Conservation (phyloP, 2,888 invertebrate genomes). For the Erannis defoliaria region DNA sequence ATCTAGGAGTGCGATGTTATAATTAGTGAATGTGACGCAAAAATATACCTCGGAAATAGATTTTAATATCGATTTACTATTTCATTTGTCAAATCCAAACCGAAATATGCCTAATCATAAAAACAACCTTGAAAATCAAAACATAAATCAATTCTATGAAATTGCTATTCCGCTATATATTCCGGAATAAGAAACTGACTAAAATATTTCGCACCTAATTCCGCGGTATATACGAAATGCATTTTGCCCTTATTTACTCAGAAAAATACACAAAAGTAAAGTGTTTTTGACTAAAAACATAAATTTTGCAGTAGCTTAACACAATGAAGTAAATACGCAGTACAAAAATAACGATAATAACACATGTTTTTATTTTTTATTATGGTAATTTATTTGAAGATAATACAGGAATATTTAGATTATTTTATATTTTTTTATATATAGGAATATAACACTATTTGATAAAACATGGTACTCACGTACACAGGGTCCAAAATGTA, state of each 20-base stretch:
- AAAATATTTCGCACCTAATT: conserved; percentile 7
- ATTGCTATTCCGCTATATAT: conserved; percentile 1
- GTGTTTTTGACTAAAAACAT: conserved; percentile 6
- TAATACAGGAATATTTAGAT: neutral
- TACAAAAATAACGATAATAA: conserved; percentile 4
- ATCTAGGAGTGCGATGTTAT: too few species aligned
- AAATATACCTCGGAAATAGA: neutral
- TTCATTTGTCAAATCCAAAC: neutral
- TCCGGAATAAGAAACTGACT: conserved; percentile 1
- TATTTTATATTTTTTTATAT: too few species aligned
- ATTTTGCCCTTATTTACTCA: neutral
- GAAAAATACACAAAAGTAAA: conserved; percentile 5
- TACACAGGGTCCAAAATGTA: neutral
- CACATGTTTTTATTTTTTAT: too few species aligned
- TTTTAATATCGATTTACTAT: neutral
- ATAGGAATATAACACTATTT: neutral
- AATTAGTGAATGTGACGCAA: neutral
- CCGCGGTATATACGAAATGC: conserved; percentile 4
- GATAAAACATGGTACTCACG: neutral
- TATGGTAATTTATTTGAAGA: conserved; percentile 3
- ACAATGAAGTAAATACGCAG: neutral
- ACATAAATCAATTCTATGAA: conserved; percentile 1
- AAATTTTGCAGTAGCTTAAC: neutral
- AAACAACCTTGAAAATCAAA: conserved; percentile 1
- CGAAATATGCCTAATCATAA: conserved; percentile 1